Evolutionary conservation across 2,797 vertebrate species (phyloP).

Genomic region (Knipowitschia caucasica): DNA sequence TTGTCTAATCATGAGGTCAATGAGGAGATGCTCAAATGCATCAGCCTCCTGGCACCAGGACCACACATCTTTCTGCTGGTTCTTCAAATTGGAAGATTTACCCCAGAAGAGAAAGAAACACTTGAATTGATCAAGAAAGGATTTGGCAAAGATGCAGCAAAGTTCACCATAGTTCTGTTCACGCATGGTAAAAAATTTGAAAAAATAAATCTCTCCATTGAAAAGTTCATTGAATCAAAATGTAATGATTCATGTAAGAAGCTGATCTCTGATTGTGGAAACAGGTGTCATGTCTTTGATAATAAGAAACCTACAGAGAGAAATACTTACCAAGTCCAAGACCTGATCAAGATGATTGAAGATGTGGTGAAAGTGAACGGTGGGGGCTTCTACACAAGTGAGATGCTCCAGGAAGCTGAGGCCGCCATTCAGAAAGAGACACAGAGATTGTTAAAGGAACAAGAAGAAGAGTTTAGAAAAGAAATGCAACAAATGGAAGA

Average conservation of each 20-base stretch:
- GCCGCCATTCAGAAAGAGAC: conserved; percentile 5
- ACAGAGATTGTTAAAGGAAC: background rate
- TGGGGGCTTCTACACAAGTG: conserved; percentile 10
- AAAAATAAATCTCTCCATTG: background rate
- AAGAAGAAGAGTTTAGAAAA: conserved; percentile 3
- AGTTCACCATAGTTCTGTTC: conserved; percentile 9
- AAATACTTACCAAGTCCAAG: background rate
- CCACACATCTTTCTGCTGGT: conserved; percentile 19
- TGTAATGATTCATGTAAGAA: conserved; percentile 8
- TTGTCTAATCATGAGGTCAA: conserved; percentile 5
- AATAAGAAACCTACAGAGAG: background rate
- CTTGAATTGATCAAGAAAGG: conserved; percentile 13
- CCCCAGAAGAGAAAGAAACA: conserved; percentile 14
- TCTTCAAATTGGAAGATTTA: conserved; percentile 9
- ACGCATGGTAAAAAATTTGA: background rate
- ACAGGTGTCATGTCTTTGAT: background rate
- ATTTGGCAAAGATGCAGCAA: conserved; percentile 11
- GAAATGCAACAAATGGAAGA: background rate
- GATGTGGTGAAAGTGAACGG: background rate
- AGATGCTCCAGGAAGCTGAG: conserved; percentile 21
- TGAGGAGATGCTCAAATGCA: conserved; percentile 8
- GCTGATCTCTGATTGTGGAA: conserved; percentile 14
- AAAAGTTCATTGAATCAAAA: background rate
- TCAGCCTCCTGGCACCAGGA: conserved; percentile 6
- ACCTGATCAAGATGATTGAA: conserved; percentile 9